Percentiles rank a stretch among this genome's conserved stretches.
These are phyloP conservation scores for Tanytarsus gracilentus DNA, from an alignment of 2,888 invertebrate genomes.

Conservation along the genomic window DNA sequence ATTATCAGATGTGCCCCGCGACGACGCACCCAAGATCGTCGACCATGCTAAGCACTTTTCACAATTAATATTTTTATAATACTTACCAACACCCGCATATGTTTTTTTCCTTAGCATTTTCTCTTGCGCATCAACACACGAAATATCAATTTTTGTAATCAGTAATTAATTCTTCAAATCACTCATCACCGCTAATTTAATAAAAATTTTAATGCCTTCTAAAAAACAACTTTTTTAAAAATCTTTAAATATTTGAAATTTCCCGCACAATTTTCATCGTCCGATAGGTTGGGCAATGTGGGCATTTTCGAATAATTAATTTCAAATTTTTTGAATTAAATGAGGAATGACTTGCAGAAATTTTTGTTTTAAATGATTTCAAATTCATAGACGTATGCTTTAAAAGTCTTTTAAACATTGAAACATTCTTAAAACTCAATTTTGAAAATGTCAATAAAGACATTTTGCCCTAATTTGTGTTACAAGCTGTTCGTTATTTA, in stretches of 20 bases:
- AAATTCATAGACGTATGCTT: neutral
- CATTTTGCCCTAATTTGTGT: neutral
- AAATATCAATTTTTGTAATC: too few species aligned
- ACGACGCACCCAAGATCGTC: constrained; percentile 75
- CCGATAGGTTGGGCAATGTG: neutral
- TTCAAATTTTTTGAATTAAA: neutral
- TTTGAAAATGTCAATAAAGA: constrained; percentile 9
- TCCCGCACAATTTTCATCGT: neutral
- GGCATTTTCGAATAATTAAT: neutral
- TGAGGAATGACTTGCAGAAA: neutral
- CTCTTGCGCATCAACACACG: neutral
- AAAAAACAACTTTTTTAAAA: neutral
- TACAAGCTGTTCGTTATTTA: too few species aligned
- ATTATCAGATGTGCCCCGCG: constrained; percentile 90
- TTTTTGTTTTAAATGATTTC: neutral
- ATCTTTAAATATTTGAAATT: too few species aligned
- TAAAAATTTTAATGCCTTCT: neutral
- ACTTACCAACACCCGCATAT: neutral
- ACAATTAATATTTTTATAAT: neutral
- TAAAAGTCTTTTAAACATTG: neutral
- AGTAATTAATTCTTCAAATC: too few species aligned
- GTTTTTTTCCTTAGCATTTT: neutral
- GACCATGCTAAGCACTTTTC: constrained; percentile 56
- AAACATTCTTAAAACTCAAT: neutral
- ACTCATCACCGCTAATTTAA: too few species aligned